A percentile compares a stretch with the other conserved stretches of the same genome.
These are phyloP conservation scores for Gasterosteus aculeatus DNA, from an alignment of 2,113 vertebrate species.

Conservation along the genomic window DNA sequence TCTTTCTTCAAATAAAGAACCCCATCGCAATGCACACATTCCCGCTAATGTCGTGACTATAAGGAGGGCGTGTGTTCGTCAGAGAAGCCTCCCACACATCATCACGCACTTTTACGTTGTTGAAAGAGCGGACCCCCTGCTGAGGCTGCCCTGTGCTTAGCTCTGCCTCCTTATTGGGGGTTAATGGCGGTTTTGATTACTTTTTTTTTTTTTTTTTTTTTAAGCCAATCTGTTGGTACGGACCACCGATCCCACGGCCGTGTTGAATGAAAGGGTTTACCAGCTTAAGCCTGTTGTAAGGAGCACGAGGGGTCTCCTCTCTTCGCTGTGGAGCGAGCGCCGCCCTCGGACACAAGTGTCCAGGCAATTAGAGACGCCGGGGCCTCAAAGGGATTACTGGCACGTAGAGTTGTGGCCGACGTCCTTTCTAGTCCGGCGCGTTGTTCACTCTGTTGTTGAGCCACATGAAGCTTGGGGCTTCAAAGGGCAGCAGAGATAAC, in stretches of 20 bases:
- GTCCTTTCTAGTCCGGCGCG: slow-evolving; percentile 46
- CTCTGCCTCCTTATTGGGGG: slow-evolving; percentile 65
- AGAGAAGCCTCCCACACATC: slow-evolving; percentile 40
- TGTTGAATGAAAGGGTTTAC: slow-evolving; percentile 80
- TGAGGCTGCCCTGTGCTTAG: slow-evolving; percentile 59
- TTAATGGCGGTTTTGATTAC: slow-evolving; percentile 81
- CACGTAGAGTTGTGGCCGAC: slow-evolving; percentile 32
- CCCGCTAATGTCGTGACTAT: slow-evolving; percentile 23
- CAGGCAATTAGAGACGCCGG: slow-evolving; percentile 77
- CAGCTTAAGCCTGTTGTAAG: slow-evolving; percentile 82
- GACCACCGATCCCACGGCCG: slow-evolving; percentile 59
- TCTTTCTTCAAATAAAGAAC: slow-evolving; percentile 42
- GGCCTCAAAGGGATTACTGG: slow-evolving; percentile 71
- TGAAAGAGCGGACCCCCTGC: slow-evolving; percentile 65
- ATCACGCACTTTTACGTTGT: slow-evolving; percentile 34
- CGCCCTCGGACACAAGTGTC: slow-evolving; percentile 73
- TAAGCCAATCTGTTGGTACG: slow-evolving; percentile 67
- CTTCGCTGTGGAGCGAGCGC: slow-evolving; percentile 65
- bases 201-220: slow-evolving; percentile 76
- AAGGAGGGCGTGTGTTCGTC: slow-evolving; percentile 36
- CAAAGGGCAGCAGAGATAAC: slow-evolving; percentile 27
- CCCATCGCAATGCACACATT: slow-evolving; percentile 15
- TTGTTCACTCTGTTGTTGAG: slow-evolving; percentile 30
- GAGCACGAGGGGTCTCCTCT: slow-evolving; percentile 75
- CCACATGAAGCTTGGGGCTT: slow-evolving; percentile 36